These are phyloP conservation scores for Silvanus unidentatus DNA, from an alignment of 2,888 invertebrate genomes.

Conservation along the genomic window DNA sequence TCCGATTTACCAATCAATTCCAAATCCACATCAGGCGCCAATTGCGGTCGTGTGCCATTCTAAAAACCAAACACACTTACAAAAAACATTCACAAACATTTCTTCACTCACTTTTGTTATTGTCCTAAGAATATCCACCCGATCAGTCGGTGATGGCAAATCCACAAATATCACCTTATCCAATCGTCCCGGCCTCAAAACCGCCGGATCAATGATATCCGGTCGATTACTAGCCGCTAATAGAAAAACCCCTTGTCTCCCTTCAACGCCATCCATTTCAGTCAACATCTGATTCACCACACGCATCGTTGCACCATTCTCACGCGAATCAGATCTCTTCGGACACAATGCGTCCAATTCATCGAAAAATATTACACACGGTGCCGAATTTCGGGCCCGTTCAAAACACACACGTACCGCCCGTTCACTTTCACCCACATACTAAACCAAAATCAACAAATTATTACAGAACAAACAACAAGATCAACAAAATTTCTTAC, in stretches of 20 bases:
- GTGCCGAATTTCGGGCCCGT: constrained; percentile 88
- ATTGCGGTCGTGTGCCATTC: constrained; percentile 72
- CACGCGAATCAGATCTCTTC: constrained; percentile 70
- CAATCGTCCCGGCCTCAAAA: constrained; percentile 80
- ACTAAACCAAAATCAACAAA: constrained; percentile 51
- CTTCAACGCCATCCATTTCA: constrained; percentile 97
- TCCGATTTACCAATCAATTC: constrained; percentile 61
- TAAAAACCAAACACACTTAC: constrained; percentile 37
- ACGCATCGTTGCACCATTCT: constrained; percentile 68
- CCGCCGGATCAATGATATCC: constrained; percentile 94
- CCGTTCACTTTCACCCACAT: constrained; percentile 97
- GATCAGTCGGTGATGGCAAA: constrained; percentile 71
- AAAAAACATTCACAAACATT: neutral
- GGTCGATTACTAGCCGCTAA: constrained; percentile 96
- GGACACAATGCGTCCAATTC: constrained; percentile 96
- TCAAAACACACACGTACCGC: constrained; percentile 95
- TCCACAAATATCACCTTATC: constrained; percentile 89
- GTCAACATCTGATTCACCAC: constrained; percentile 96
- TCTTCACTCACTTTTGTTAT: constrained; percentile 67
- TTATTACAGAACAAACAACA: constrained; percentile 7
- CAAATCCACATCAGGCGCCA: constrained; percentile 73
- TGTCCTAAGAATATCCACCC: constrained; percentile 82
- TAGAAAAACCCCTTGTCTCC: constrained; percentile 85
- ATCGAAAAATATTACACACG: constrained; percentile 98
- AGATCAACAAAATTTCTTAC: constrained; percentile 52